Evolutionary conservation across 2,113 vertebrate species (phyloP).

Genomic region (Gallinago paraguaiae): DNA sequence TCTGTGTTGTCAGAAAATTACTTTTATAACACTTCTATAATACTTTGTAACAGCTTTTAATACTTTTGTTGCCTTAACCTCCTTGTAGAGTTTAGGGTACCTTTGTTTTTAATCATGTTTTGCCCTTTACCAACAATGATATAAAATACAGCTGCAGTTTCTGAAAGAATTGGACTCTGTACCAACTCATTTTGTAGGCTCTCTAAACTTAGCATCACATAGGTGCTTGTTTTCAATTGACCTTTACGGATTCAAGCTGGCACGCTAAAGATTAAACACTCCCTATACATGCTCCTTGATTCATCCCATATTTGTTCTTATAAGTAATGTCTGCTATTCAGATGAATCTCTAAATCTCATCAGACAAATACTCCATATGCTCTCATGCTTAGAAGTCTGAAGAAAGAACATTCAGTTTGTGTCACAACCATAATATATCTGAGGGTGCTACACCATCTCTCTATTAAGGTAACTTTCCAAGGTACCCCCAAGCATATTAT

Average conservation of each 20-base stretch:
- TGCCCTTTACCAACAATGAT: not conserved
- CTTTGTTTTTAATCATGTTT: not conserved
- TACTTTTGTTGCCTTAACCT: not conserved
- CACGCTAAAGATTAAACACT: not conserved
- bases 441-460: not conserved
- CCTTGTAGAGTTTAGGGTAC: not conserved
- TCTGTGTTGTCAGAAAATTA: not conserved
- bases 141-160: not conserved
- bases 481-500: conserved; percentile 11
- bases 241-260: not conserved
- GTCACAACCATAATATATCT: not conserved
- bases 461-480: conserved; percentile 32
- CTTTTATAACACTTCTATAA: not conserved
- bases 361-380: not conserved
- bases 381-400: not conserved
- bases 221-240: conserved; percentile 2
- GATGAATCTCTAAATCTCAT: conserved; percentile 14
- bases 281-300: not conserved
- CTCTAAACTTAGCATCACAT: not conserved
- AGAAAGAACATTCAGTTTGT: not conserved
- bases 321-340: not conserved
- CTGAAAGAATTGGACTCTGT: not conserved
- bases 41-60: not conserved
- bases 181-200: not conserved
- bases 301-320: not conserved